These are phyloP conservation scores for Tipula lateralis DNA, from an alignment of 2,888 invertebrate species.

Conservation along the genomic window DNA sequence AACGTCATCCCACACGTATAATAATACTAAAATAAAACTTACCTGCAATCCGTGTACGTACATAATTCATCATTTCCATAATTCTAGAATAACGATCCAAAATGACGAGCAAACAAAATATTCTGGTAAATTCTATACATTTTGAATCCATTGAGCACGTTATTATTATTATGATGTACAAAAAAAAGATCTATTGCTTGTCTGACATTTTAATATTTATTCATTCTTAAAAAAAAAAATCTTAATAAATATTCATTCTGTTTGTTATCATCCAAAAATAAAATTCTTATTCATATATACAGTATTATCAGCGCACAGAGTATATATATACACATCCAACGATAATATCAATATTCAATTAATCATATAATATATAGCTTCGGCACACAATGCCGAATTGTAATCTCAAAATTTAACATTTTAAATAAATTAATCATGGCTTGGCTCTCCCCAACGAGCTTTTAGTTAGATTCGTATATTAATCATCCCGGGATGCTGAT, in stretches of 20 bases:
- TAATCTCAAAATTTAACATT: neutral
- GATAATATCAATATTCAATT: neutral
- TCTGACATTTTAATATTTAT: neutral
- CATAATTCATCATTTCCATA: neutral
- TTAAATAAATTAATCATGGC: neutral
- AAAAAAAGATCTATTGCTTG: neutral
- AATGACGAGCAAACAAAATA: neutral
- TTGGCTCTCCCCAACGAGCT: too few relatives aligned
- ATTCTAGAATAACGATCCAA: neutral
- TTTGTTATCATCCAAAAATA: neutral
- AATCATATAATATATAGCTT: neutral
- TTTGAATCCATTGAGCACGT: neutral
- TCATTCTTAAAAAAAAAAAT: neutral
- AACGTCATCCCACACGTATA: neutral
- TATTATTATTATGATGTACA: neutral
- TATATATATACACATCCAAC: neutral
- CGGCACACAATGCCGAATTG: too few relatives aligned
- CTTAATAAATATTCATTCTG: neutral
- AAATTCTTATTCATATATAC: neutral
- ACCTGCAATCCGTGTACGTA: neutral
- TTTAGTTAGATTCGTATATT: too few relatives aligned
- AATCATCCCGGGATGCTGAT: neutral
- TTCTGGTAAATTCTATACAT: neutral
- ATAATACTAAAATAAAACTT: neutral
- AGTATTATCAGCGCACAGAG: neutral